Base-by-base conservation (phyloP, 64 coral and sea anemone genomes). In the Acropora yongei region DNA sequence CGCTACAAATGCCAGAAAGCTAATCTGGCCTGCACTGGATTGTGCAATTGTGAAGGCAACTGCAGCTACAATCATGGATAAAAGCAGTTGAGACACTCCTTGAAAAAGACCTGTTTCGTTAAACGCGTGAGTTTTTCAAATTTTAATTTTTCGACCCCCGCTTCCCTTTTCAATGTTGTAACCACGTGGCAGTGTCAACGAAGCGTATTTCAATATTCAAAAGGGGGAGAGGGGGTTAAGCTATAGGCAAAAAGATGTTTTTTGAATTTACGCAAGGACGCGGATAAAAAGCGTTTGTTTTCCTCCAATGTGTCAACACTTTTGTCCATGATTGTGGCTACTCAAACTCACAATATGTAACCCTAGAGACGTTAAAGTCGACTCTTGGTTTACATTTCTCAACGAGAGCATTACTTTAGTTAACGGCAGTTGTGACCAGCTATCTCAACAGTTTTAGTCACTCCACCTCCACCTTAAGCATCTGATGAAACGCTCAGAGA, bases 41-140 rank as follows among this genome's bases (percentile, higher is more conserved):
- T 90, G 46, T 90, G 88, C 49, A 47, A 90, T 47, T 81, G 88
- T 90, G 88, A 77, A 53, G 77, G 58, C 16, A 73, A 72, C 77
- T 90, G 88, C 61, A 66, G 14, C 1, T 66, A 30, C 30, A 30
- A 30, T 30, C 30, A 30, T 30, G 30, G 30, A 30, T 30, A 30
- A 30, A 30, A 30, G 30, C 30, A 30, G 30, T 30, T 30, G n/a
- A n/a, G n/a, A n/a, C n/a, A n/a, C n/a, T n/a, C n/a, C n/a, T n/a
- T n/a, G 30, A 30, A 30, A 30, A 30, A 30, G 30, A 30, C 30
- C 30, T 30, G 9, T 9, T 30, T 30, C 30, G 30, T 30, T 30
- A 30, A 30, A 30, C 30, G 30, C 30, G 30, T 30, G 30, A 30
- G 30, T 30, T 30, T 30, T 30, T 30, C 30, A 30, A 30, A 30